These are phyloP conservation scores for Zoanthus sociatus DNA, from an alignment of 92 coral and sea anemone species.

Conservation along the genomic window DNA sequence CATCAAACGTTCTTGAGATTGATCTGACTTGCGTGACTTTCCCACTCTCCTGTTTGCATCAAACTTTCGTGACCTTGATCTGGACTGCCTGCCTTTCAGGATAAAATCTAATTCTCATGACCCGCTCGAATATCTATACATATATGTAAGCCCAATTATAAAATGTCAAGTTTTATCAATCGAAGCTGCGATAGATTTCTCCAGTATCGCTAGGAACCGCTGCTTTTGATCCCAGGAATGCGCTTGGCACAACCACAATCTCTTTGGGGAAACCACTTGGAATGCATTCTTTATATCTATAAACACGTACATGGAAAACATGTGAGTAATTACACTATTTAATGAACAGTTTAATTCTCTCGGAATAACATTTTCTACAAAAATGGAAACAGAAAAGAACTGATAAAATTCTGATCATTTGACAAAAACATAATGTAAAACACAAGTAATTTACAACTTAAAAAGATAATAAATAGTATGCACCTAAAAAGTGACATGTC, in stretches of 20 bases:
- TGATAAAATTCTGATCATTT: too few species aligned
- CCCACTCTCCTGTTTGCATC: too few species aligned
- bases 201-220: conserved; percentile 74
- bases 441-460: too few species aligned
- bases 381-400: too few species aligned
- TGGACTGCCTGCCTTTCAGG: neutral
- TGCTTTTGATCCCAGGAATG: conserved; percentile 83
- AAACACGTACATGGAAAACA: neutral
- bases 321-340: neutral
- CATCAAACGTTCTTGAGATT: too few species aligned
- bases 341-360: neutral
- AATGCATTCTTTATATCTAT: conserved; percentile 87
- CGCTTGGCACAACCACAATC: conserved; percentile 90
- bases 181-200: conserved; percentile 62
- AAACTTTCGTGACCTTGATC: too few species aligned
- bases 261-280: conserved; percentile 75
- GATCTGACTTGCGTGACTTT: too few species aligned
- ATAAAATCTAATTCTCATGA: neutral
- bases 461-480: too few species aligned
- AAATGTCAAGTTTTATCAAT: conserved; percentile 31
- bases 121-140: neutral
- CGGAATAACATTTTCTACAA: too few species aligned
- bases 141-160: neutral
- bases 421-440: too few species aligned
- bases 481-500: too few species aligned